Conservation (phyloP, 2,888 invertebrate genomes). For the Lepidochrysops patricia region DNA sequence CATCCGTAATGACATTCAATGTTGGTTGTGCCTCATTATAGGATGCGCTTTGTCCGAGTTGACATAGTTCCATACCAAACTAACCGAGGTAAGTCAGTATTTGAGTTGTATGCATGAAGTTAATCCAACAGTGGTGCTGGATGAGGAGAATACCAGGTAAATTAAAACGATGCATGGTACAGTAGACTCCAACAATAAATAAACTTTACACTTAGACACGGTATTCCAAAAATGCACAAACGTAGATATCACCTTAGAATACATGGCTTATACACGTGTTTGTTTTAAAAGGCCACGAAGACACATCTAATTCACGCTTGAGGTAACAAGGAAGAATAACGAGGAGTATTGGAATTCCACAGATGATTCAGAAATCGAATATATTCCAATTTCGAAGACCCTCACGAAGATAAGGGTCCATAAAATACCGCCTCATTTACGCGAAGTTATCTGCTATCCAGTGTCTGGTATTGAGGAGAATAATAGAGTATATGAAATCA, state of each 20-base stretch:
- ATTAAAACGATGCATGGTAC: conserved; percentile 41
- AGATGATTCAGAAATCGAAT: conserved; percentile 87
- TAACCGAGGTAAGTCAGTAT: conserved; percentile 57
- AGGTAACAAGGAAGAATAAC: conserved; percentile 36
- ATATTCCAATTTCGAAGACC: conserved; percentile 86
- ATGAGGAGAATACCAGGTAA: conserved; percentile 52
- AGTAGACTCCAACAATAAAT: conserved; percentile 68
- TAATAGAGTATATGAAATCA: conserved; percentile 59
- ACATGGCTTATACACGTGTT: conserved; percentile 46
- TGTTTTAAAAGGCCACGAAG: conserved; percentile 47
- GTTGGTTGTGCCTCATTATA: conserved; percentile 19
- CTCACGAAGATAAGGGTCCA: conserved; percentile 86
- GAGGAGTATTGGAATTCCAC: conserved; percentile 67
- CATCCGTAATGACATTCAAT: conserved; percentile 40
- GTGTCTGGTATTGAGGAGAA: conserved; percentile 54
- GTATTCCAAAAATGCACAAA: conserved; percentile 36
- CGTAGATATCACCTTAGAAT: conserved; percentile 43
- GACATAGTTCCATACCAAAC: conserved; percentile 46
- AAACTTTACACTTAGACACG: conserved; percentile 29
- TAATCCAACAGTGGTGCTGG: conserved; percentile 46
- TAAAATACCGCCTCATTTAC: conserved; percentile 71
- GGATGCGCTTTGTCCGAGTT: conserved; percentile 45
- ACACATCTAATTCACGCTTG: conserved; percentile 59
- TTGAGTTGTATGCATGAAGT: conserved; percentile 43
- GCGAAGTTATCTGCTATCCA: conserved; percentile 78